Percentiles rank a stretch among this genome's conserved stretches.
Evolutionary conservation across 1,140 invertebrate species (phyloP).

Genomic region (Ceratina japonica): DNA sequence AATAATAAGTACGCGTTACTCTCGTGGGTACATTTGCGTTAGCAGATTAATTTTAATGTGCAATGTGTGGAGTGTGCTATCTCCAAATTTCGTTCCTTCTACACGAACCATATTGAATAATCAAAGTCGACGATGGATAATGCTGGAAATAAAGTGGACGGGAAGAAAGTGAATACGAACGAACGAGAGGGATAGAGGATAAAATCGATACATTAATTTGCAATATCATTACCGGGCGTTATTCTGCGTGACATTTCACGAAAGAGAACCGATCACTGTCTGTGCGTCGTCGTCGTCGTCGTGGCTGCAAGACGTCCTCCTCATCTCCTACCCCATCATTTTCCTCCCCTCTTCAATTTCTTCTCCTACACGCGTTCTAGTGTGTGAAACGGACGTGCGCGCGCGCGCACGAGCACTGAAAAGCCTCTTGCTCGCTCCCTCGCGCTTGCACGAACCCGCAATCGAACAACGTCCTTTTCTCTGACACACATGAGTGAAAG

Average conservation of each 20-base stretch:
- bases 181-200: constrained; percentile 2
- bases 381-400: constrained; percentile 19
- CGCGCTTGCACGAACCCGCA: constrained; percentile 7
- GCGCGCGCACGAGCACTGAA: constrained; percentile 5
- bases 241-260: constrained; percentile 41
- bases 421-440: neutral
- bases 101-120: neutral
- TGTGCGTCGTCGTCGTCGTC: constrained; percentile 30
- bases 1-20: constrained; percentile 1
- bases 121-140: neutral
- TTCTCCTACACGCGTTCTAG: constrained; percentile 17
- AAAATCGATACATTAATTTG: constrained; percentile 22
- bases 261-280: constrained; percentile 46
- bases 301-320: constrained; percentile 34
- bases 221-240: constrained; percentile 35
- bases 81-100: constrained; percentile 13
- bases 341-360: constrained; percentile 8
- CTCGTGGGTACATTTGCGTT: neutral
- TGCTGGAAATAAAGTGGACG: constrained; percentile 10
- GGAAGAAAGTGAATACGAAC: neutral
- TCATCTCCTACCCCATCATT: constrained; percentile 36
- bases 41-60: constrained; percentile 27
- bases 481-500: constrained; percentile 53
- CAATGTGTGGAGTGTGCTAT: constrained; percentile 46
- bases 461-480: constrained; percentile 61